A percentile compares a stretch with the other conserved stretches of the same genome.
Conservation (phyloP, 2,888 invertebrate species). For the Aspidiotus destructor region DNA sequence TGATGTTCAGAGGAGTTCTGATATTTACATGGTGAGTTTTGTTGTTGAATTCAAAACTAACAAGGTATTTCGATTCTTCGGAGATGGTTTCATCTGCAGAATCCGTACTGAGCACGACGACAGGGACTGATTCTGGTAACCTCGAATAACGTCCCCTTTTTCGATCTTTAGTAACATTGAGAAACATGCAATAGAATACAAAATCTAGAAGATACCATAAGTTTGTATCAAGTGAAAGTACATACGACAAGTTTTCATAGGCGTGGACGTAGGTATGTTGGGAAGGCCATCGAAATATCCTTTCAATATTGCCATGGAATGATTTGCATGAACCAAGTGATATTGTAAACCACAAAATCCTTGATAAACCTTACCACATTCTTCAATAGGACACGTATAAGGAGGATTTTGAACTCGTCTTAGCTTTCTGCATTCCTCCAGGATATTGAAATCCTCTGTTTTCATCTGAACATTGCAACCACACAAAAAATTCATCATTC, state of each 20-base stretch:
- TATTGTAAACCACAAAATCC: constrained; percentile 77
- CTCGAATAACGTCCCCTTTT: constrained; percentile 35
- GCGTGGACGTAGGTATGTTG: constrained; percentile 12
- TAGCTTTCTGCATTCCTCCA: constrained; percentile 74
- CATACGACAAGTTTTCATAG: constrained; percentile 30
- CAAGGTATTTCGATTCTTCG: constrained; percentile 73
- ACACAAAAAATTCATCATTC: not conserved
- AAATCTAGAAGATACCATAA: not conserved
- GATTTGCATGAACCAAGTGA: constrained; percentile 75
- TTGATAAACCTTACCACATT: constrained; percentile 77
- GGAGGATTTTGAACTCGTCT: constrained; percentile 71
- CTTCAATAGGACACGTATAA: constrained; percentile 73
- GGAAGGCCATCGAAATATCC: constrained; percentile 16
- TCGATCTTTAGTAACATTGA: constrained; percentile 14
- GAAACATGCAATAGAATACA: not conserved
- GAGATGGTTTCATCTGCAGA: constrained; percentile 47
- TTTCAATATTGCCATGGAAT: constrained; percentile 51
- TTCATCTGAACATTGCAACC: constrained; percentile 13
- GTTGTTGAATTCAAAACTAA: constrained; percentile 79
- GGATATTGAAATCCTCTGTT: constrained; percentile 63
- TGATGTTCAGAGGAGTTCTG: constrained; percentile 56
- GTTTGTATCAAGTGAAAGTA: not conserved
- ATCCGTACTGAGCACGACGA: constrained; percentile 20
- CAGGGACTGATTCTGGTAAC: constrained; percentile 21
- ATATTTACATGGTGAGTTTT: constrained; percentile 56